Evolutionary conservation across 2,888 invertebrate genomes (phyloP), one percentile per base, ranked within the genome.

Genomic region (Volucella bombylans): DNA sequence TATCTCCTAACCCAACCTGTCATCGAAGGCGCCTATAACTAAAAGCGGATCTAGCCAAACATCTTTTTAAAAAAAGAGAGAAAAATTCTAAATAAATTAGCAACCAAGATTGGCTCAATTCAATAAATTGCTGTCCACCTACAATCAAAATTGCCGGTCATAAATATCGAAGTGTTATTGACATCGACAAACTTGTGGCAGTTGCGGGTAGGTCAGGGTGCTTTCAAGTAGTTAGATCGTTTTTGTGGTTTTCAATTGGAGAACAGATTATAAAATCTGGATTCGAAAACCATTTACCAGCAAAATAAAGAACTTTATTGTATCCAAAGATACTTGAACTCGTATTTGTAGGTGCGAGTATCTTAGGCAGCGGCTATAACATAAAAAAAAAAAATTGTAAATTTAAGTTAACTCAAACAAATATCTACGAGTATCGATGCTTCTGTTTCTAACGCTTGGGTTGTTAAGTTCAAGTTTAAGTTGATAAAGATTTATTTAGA

Each of bases 101-200:
- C 41, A 41, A 52, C 14, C 41, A 67, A 67, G n/a, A 12, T 14
- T 18, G 18, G n/a, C 4, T 41, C n/a, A 52, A 11, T 41, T 41
- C n/a, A 52, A 67, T 52, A 67, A 67, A 67, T 52, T 14, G 12
- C 41, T 18, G 52, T 67, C 52, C 50, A 23, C 65, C 65, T 43
- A 67, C 65, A 23, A 18, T 50, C 39, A 23, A 41, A 65, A 65
- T 65, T 52, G 18, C 50, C 9, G 31, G 43, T 52, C 50, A 65
- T 65, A 65, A 67, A 67, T 50, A 43, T 43, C n/a, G 23, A 67
- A n/a, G n/a, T 67, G 52, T 67, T 52, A 67, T 52, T 67, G 65
- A 67, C 65, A 41, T 41, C 43, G 49, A 49, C n/a, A 2, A n/a
- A 15, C 8, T 38, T 11, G 15, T 15, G 18, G 12, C 15, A 50